These are phyloP conservation scores for Nineta flava DNA, from an alignment of 2,888 invertebrate genomes.

Conservation along the genomic window DNA sequence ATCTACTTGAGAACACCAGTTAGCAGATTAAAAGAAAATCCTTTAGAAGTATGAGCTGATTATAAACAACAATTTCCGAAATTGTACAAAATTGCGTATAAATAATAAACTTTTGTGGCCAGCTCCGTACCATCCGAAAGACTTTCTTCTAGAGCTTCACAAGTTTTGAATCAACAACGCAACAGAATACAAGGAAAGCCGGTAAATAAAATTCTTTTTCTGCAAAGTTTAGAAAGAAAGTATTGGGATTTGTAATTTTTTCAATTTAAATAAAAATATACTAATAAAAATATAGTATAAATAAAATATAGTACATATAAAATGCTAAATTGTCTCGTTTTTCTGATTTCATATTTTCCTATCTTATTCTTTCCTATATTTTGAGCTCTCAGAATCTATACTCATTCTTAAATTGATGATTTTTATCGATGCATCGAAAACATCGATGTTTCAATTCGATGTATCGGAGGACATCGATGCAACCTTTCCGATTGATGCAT, in stretches of 20 bases:
- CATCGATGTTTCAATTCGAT: background rate
- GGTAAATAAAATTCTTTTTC: constrained; percentile 9
- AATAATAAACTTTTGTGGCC: constrained; percentile 8
- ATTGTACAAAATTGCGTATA: constrained; percentile 8
- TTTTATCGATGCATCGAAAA: background rate
- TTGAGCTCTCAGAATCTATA: background rate
- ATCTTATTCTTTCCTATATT: background rate
- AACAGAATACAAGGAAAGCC: constrained; percentile 10
- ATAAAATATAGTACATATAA: too few relatives aligned
- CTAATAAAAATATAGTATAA: too few relatives aligned
- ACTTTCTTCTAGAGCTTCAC: constrained; percentile 11
- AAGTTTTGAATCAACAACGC: constrained; percentile 8
- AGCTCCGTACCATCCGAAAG: constrained; percentile 12
- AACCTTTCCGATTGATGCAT: background rate
- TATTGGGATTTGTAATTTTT: background rate
- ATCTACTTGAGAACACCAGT: constrained; percentile 10
- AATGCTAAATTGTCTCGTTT: too few relatives aligned
- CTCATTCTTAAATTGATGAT: background rate
- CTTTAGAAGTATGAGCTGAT: constrained; percentile 11
- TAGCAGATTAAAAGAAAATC: constrained; percentile 9
- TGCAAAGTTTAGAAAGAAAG: background rate
- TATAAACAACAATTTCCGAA: constrained; percentile 9
- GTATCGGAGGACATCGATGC: background rate
- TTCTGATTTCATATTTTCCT: too few relatives aligned
- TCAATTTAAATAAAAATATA: too few relatives aligned